Conservation (phyloP, 92 coral and sea anemone species). For the Palythoa grandis region DNA sequence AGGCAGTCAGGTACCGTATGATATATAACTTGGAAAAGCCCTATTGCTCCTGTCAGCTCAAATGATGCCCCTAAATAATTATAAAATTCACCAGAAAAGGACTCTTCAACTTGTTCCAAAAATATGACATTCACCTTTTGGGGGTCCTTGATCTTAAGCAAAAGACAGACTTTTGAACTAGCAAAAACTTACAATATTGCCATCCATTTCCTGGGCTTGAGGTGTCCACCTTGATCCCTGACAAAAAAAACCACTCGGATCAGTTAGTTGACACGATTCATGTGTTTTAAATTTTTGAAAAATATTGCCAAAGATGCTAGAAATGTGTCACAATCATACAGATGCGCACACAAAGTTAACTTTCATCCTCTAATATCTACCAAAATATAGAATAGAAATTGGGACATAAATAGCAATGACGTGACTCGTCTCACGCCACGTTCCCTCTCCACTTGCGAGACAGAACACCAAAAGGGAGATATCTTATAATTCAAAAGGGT, state of each 20-base stretch:
- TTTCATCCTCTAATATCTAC: too few species aligned
- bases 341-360: too few species aligned
- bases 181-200: slow-evolving; percentile 78
- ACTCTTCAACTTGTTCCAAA: not conserved
- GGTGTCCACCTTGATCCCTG: slow-evolving; percentile 99
- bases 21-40: not conserved
- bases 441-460: too few species aligned
- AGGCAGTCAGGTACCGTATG: not conserved
- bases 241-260: not conserved
- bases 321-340: too few species aligned
- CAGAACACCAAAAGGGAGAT: too few species aligned
- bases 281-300: too few species aligned
- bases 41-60: not conserved
- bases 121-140: not conserved
- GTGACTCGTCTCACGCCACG: too few species aligned
- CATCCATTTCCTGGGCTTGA: slow-evolving; percentile 98
- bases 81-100: not conserved
- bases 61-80: not conserved
- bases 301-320: too few species aligned
- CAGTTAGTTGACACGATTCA: not conserved
- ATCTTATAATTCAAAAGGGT: too few species aligned
- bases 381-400: too few species aligned
- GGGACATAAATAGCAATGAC: too few species aligned
- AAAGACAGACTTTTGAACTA: not conserved
- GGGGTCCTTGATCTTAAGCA: not conserved